Base-by-base conservation (phyloP, 2,888 invertebrate genomes). In the Tenthredo amoena region DNA sequence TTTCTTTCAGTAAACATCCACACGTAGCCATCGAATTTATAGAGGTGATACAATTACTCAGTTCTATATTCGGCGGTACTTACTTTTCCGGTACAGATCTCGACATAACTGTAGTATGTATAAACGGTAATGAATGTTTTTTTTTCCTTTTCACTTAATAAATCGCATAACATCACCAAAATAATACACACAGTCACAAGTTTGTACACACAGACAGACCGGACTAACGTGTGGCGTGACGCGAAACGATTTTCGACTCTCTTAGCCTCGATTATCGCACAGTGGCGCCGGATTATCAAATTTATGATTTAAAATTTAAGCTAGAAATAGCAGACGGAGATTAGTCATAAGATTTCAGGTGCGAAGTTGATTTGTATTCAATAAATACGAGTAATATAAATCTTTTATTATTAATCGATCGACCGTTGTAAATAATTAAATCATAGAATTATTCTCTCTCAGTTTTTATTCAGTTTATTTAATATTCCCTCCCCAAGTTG, bases 81-180 rank as follows among this genome's bases (percentile, higher is more conserved):
- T 86, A 91, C 92, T 90, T 89, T 1, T 91, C 90, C 2, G 92
- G 92, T 79, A 92, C 87, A 6, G 87, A 88, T 86, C 86, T 88
- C 72, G 89, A 68, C 91, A 91, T 91, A 85, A 86, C 90, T 72
- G 55, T 76, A 83, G n/a, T 43, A 47, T 34, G 1, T 34, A 55
- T n/a, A 10, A 47, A 18, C 31, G 7, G 34, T 15, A 62, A 21
- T 43, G 3, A 62, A 58, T 81, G 10, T 2, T 77, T 77, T 58
- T 18, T n/a, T 86, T 55, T 55, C 6, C 18, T 55, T 84, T 43
- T 85, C 87, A 86, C 86, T 43, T 58, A 76, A 87, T 86, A 86
- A 86, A 62, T 86, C 43, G 47, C 84, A 74, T 50, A 72, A 88
- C 82, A 86, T 77, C 87, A 88, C 87, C 86, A 86, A 87, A 84